Evolutionary conservation across 1,140 invertebrate species (phyloP), one percentile per base, ranked within the genome.

Genomic region (Gryon sp.): DNA sequence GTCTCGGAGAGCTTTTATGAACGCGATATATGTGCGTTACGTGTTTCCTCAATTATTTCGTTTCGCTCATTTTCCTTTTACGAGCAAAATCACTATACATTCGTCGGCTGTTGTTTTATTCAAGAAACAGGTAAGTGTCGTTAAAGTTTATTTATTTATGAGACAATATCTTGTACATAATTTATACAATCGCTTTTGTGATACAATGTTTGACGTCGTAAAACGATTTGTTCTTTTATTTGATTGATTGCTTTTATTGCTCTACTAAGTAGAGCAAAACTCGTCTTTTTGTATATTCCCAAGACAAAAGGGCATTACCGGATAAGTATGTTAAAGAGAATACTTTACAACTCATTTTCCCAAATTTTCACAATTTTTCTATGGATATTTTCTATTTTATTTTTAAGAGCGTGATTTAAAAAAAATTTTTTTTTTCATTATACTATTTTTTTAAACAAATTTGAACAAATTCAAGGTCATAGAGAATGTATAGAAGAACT

Each of bases 11-110:
- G 68, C 68, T 68, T 62, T 62, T 68, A 62, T 32, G 60, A 46
- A 40, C 38, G 11, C 55, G 16, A 68, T 68, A 55, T 65, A 75
- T 66, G 22, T 36, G 62, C 46, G 45, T 55, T 75, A 66, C 60
- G 52, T 60, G 50, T 66, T 65, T 36, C 41, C 52, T 57, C 43
- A 65, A 60, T 74, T 74, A 75, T 57, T 65, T 75, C 62, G 62
- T 60, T 53, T 72, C 36, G 46, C 36, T 69, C 65, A 69, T 69
- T 75, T 66, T 66, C 45, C 53, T 60, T 46, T 52, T 66, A 60
- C 72, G 55, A 72, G 46, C 15, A 32, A 72, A 72, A 72, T 72
- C 68, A 60, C 55, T 59, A 73, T 38, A 65, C 43, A 73, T 65
- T 53, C 16, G 50, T 57, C 43, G 41, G 11, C n/a, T 41, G 59